Evolutionary conservation across 2,888 invertebrate genomes (phyloP).

Genomic region (Cephus rjabovi): DNA sequence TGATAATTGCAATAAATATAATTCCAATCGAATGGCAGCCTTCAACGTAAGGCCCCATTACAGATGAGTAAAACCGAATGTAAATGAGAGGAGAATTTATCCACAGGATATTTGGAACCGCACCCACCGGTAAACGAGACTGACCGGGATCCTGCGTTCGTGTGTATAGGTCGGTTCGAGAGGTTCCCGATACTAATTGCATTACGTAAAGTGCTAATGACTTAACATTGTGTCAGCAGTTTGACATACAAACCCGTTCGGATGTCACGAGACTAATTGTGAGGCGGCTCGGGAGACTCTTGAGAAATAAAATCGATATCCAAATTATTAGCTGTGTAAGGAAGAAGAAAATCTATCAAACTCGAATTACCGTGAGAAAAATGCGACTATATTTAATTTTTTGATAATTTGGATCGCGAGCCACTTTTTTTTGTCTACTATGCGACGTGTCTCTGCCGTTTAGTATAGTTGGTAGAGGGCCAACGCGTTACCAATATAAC

Average conservation of each 20-base stretch:
- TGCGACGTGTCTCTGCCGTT: not conserved
- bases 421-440: not conserved
- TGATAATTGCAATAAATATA: not conserved
- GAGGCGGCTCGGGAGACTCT: not conserved
- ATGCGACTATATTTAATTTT: not conserved
- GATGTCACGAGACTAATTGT: not conserved
- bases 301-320: not conserved
- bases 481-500: not conserved
- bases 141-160: not conserved
- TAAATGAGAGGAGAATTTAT: not conserved
- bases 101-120: slow-evolving; percentile 37
- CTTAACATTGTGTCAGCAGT: slow-evolving; percentile 20
- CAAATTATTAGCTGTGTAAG: not conserved
- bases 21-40: not conserved
- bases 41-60: not conserved
- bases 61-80: not conserved
- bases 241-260: not conserved
- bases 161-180: slow-evolving; percentile 12
- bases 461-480: not conserved
- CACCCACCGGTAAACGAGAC: slow-evolving; percentile 26
- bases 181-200: slow-evolving; percentile 38
- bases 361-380: not conserved
- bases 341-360: not conserved
- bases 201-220: slow-evolving; percentile 46
- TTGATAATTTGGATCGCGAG: not conserved